Conservation (phyloP, 2,113 vertebrate genomes). For the Carollia perspicillata region DNA sequence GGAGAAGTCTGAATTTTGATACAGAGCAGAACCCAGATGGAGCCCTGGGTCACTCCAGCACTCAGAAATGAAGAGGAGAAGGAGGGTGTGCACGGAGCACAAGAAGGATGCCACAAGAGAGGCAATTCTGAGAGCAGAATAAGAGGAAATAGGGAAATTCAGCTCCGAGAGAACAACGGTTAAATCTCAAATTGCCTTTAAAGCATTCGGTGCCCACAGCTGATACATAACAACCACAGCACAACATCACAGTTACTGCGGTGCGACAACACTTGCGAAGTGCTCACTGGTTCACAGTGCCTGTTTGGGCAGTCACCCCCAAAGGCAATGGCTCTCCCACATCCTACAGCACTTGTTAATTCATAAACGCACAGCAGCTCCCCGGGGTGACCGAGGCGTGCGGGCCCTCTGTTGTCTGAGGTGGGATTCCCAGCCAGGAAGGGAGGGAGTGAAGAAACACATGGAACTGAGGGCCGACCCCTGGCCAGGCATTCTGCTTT, state of each 20-base stretch:
- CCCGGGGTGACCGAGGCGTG: background rate
- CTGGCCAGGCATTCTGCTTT: background rate
- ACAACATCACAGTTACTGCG: accelerated
- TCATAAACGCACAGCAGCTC: background rate
- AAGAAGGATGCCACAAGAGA: background rate
- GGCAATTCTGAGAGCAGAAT: background rate
- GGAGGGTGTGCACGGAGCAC: background rate
- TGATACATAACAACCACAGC: too few relatives aligned
- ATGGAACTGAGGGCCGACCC: background rate
- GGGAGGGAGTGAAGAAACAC: background rate
- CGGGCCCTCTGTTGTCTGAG: background rate
- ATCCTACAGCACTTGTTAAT: background rate
- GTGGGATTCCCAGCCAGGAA: background rate
- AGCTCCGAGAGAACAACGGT: background rate
- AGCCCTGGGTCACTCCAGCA: background rate
- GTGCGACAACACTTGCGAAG: too few relatives aligned
- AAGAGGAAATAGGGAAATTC: background rate
- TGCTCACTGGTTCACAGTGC: background rate
- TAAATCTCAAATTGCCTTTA: background rate
- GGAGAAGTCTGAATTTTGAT: background rate
- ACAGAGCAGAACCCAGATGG: background rate
- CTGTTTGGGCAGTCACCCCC: background rate
- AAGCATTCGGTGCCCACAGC: background rate
- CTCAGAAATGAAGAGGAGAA: background rate
- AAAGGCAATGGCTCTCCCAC: background rate